Conservation (phyloP, 2,797 vertebrate species). For the Aphelocoma californica region DNA sequence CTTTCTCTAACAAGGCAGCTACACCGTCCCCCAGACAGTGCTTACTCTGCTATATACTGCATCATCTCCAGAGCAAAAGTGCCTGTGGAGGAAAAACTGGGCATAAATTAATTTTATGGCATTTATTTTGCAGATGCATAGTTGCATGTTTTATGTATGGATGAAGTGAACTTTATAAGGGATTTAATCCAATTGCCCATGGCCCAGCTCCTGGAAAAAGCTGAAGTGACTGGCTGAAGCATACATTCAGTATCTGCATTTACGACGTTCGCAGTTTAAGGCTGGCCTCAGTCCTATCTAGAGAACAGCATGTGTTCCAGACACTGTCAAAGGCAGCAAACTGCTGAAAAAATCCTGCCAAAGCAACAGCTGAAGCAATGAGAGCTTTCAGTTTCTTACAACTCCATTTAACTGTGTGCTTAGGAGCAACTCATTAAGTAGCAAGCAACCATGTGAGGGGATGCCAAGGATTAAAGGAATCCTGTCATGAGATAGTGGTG, state of each 20-base stretch:
- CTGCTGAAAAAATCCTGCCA: conserved; percentile 47
- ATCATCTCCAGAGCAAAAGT: background rate
- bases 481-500: conserved; percentile 35
- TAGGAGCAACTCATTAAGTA: conserved; percentile 64
- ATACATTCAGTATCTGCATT: background rate
- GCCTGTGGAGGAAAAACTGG: background rate
- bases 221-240: background rate
- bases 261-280: background rate
- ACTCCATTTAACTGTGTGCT: conserved; percentile 41
- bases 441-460: conserved; percentile 23
- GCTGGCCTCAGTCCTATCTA: background rate
- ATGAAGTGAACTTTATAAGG: background rate
- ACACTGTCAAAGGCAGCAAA: conserved; percentile 29
- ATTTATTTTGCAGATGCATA: background rate
- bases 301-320: conserved; percentile 1
- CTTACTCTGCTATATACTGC: background rate
- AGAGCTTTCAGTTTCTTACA: conserved; percentile 47
- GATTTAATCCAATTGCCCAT: background rate
- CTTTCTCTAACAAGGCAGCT: background rate
- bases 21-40: background rate
- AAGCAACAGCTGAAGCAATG: conserved; percentile 41
- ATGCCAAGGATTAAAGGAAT: conserved; percentile 61
- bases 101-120: background rate
- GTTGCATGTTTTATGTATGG: background rate
- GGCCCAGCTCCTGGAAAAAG: background rate